Evolutionary conservation across 2,888 invertebrate species (phyloP), one percentile per base, ranked within the genome.

Genomic region (Chorisops tibialis): DNA sequence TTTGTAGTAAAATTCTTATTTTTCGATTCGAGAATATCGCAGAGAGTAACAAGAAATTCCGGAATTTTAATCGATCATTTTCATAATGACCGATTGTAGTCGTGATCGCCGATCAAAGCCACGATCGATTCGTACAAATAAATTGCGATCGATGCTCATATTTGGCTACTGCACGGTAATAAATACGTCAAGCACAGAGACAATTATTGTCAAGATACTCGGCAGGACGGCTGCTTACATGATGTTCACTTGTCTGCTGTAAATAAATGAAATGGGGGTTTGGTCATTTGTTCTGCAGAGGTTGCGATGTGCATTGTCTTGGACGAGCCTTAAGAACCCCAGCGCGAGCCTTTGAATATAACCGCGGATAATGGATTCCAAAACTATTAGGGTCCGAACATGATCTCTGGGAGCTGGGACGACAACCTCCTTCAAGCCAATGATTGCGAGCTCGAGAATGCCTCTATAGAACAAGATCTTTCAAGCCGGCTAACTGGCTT

Each of bases 141-240:
- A 30, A 54, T n/a, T 16, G 39, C 22, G 22, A 2, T 21, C 22
- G 41, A 54, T 37, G 22, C 35, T 39, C 21, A 39, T 39, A 21
- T 21, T 14, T 39, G 39, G 11, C 14, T 16, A 11, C 22, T 39
- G 21, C 9, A 22, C 39, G 43, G 18, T 56, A 56, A 56, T 56
- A 56, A 56, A 56, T 56, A 43, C 45, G 56, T 56, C 56, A 56
- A 56, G 43, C 45, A 16, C 12, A 9, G 43, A 14, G 56, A 56
- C 56, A 45, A 41, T n/a, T n/a, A 19, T 54, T 54, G 41, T 16
- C 43, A 41, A 30, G 22, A 14, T 18, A 12, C 21, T 39, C 18
- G 19, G 14, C 16, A 18, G 22, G 3, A n/a, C 54, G 14, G 38
- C 51, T n/a, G 18, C n/a, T 30, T 16, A 18, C 12, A 41, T 41